These are phyloP conservation scores for Micronycteris hirsuta DNA, from an alignment of 2,113 vertebrate species.

Conservation along the genomic window DNA sequence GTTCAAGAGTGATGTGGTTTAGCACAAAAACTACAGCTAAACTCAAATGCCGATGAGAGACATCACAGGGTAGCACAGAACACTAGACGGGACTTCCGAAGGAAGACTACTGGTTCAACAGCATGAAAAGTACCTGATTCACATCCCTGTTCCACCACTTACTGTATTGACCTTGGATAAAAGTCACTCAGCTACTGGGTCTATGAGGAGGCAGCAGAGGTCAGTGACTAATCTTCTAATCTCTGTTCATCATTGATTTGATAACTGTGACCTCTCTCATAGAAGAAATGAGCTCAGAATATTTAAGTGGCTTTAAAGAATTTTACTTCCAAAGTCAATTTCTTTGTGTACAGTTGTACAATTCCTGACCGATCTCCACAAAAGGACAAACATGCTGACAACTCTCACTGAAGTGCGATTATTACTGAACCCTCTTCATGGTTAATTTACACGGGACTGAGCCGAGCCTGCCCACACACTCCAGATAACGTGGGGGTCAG, in stretches of 20 bases:
- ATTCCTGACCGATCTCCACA: neutral
- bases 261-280: neutral
- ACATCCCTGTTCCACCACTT: neutral
- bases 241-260: neutral
- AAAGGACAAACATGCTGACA: slow-evolving; percentile 26
- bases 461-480: neutral
- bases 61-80: neutral
- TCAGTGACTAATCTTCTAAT: slow-evolving; percentile 20
- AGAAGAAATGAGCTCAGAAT: neutral
- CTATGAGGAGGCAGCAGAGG: neutral
- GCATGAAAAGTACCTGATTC: neutral
- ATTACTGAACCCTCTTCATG: neutral
- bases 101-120: neutral
- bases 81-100: neutral
- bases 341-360: neutral
- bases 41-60: neutral
- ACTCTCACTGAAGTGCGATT: neutral
- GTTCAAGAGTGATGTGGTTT: neutral
- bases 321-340: slow-evolving; percentile 24
- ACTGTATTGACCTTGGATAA: neutral
- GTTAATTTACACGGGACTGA: neutral
- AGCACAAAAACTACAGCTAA: neutral
- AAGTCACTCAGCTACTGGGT: neutral
- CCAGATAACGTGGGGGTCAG: neutral
- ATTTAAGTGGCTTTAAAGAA: neutral